Evolutionary conservation across 2,113 vertebrate species (phyloP).

Genomic region (Aythya baeri): DNA sequence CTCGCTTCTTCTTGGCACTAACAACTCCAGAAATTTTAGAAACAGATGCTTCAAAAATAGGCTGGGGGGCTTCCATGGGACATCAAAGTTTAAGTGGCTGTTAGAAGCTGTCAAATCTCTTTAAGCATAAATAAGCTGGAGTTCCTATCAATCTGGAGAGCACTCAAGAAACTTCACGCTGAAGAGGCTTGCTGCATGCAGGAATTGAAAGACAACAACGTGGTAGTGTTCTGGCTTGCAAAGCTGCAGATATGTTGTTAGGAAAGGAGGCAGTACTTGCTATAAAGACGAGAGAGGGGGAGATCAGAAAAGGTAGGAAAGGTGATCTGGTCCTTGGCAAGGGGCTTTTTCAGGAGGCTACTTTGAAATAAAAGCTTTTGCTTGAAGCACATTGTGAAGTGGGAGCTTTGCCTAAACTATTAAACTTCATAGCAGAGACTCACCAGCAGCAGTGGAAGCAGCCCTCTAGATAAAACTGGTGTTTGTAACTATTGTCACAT

Average conservation of each 20-base stretch:
- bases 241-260: neutral
- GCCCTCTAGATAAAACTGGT: neutral
- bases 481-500: constrained; percentile 13
- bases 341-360: constrained; percentile 26
- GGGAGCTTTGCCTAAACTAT: constrained; percentile 43
- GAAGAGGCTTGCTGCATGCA: constrained; percentile 27
- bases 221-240: neutral
- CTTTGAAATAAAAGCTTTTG: constrained; percentile 21
- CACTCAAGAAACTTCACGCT: constrained; percentile 70
- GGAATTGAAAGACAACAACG: neutral
- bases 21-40: constrained; percentile 65
- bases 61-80: constrained; percentile 68
- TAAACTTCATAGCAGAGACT: constrained; percentile 15
- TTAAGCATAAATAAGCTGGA: constrained; percentile 63
- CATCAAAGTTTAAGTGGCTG: constrained; percentile 73
- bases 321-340: neutral
- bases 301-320: neutral
- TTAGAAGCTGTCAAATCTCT: constrained; percentile 73
- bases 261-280: neutral
- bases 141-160: constrained; percentile 70
- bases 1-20: constrained; percentile 57
- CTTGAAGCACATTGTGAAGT: neutral
- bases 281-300: neutral
- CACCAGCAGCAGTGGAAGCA: neutral
- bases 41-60: constrained; percentile 74